These are phyloP conservation scores for Siderastrea radians DNA, from an alignment of 92 coral and sea anemone species.

Conservation along the genomic window DNA sequence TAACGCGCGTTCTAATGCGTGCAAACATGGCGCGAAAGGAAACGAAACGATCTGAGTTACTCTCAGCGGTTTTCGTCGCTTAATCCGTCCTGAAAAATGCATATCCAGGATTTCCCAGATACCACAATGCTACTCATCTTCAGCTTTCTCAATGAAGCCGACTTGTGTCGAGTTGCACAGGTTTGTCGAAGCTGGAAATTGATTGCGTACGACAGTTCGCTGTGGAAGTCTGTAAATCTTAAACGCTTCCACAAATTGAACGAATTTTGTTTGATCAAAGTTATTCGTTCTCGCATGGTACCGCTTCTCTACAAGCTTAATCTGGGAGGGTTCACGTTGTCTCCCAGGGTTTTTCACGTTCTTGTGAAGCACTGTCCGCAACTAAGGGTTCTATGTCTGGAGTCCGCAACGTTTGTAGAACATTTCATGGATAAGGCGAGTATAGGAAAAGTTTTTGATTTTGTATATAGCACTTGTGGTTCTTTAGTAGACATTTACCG, in stretches of 20 bases:
- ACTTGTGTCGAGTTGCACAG: constrained; percentile 78
- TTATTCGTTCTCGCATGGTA: constrained; percentile 78
- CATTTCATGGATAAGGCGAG: constrained; percentile 51
- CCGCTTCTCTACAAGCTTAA: constrained; percentile 76
- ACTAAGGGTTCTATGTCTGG: constrained; percentile 76
- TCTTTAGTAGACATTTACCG: no score
- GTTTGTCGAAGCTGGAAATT: constrained; percentile 86
- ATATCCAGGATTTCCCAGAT: constrained; percentile 84
- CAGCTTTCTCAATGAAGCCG: constrained; percentile 66
- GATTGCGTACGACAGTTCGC: constrained; percentile 87
- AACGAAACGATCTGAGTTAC: background rate
- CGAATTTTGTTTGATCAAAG: constrained; percentile 78
- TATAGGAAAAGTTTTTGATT: background rate
- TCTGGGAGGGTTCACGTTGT: constrained; percentile 81
- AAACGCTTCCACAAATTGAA: constrained; percentile 78
- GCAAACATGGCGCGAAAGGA: background rate
- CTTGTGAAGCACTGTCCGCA: constrained; percentile 77
- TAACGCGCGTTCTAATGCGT: background rate
- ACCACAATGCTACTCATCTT: constrained; percentile 80
- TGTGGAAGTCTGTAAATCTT: constrained; percentile 86
- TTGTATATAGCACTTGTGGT: no score
- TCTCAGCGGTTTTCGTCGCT: background rate
- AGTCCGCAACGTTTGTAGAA: constrained; percentile 79
- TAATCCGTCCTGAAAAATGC: background rate
- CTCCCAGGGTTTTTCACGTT: constrained; percentile 81